Evolutionary conservation across 2,888 invertebrate genomes (phyloP).

Genomic region (Apantesis nais): DNA sequence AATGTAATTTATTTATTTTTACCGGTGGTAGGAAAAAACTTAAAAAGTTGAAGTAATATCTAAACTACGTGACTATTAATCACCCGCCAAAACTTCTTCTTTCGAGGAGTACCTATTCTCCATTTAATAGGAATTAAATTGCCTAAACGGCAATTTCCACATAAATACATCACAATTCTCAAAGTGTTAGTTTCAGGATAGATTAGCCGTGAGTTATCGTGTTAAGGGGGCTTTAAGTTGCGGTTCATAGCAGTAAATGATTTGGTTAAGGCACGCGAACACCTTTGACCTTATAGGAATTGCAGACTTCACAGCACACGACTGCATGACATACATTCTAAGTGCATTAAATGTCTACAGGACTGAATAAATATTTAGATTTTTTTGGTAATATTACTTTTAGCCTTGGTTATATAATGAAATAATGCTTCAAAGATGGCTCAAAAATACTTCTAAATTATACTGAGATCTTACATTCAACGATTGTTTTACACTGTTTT

Average conservation of each 20-base stretch:
- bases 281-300: conserved; percentile 49
- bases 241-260: conserved; percentile 65
- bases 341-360: not conserved
- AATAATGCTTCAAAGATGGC: not conserved
- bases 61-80: not conserved
- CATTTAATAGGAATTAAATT: conserved; percentile 37
- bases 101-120: conserved; percentile 4
- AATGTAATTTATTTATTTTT: not conserved
- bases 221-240: conserved; percentile 59
- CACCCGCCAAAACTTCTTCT: not conserved
- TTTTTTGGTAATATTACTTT: not conserved
- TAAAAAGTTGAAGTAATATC: not conserved
- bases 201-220: conserved; percentile 61
- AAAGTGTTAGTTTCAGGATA: conserved; percentile 54
- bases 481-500: not conserved
- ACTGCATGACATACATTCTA: not conserved
- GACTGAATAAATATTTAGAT: not conserved
- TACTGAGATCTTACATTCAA: not conserved
- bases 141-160: conserved; percentile 41
- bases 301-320: conserved; percentile 5
- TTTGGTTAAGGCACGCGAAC: conserved; percentile 65
- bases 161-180: conserved; percentile 43
- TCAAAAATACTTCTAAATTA: not conserved
- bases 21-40: not conserved
- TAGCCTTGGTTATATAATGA: not conserved